Conservation (phyloP, 2,113 vertebrate genomes). For the Odobenus rosmarus region DNA sequence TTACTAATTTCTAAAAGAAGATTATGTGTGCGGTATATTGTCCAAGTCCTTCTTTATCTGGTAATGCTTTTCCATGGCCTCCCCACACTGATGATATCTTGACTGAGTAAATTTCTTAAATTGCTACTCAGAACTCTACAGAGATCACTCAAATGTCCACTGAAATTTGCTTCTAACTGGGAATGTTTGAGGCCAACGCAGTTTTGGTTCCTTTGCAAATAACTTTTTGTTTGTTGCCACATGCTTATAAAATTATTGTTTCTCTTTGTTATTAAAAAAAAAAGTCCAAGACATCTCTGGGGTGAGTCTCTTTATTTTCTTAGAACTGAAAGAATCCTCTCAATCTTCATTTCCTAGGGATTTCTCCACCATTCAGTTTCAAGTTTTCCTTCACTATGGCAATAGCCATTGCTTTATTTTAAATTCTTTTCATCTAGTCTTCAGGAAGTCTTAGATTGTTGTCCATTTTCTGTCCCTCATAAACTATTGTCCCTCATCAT, state of each 20-base stretch:
- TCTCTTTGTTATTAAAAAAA: neutral
- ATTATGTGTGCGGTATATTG: neutral
- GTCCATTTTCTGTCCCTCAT: neutral
- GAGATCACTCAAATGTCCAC: neutral
- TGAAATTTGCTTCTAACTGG: conserved; percentile 22
- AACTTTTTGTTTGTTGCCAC: neutral
- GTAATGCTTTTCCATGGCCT: neutral
- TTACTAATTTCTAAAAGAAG: neutral
- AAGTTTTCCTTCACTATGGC: neutral
- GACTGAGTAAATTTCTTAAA: neutral
- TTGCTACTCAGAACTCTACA: neutral
- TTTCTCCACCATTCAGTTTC: neutral
- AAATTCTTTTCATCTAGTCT: neutral
- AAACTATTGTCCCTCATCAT: neutral
- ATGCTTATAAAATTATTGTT: neutral
- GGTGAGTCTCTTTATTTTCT: neutral
- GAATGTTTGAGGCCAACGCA: neutral
- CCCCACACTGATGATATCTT: neutral
- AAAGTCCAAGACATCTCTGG: neutral
- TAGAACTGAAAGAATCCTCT: neutral
- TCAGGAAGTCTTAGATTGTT: neutral
- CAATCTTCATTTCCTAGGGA: neutral
- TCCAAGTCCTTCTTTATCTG: neutral
- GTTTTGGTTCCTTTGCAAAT: neutral
- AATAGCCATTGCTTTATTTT: neutral